Evolutionary conservation across 2,888 invertebrate species (phyloP).

Genomic region (Drosophila affinis): DNA sequence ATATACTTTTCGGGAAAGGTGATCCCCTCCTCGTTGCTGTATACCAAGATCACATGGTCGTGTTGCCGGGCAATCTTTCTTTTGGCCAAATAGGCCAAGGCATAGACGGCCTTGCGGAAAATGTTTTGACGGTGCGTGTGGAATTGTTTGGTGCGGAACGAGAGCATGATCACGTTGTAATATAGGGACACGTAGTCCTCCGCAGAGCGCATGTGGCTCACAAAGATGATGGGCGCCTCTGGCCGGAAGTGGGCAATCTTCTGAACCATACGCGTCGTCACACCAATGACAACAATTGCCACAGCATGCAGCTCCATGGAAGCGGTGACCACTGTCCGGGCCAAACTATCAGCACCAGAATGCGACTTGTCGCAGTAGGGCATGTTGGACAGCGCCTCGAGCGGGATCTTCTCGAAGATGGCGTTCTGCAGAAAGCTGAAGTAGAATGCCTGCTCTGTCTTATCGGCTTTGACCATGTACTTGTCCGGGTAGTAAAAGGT

Average conservation of each 20-base stretch:
- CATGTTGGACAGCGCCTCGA: conserved; percentile 46
- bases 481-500: conserved; percentile 81
- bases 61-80: conserved; percentile 51
- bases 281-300: conserved; percentile 75
- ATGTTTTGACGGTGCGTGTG: conserved; percentile 52
- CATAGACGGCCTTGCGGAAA: conserved; percentile 68
- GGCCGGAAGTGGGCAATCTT: conserved; percentile 81
- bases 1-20: conserved; percentile 75
- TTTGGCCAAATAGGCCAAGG: conserved; percentile 60
- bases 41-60: conserved; percentile 73
- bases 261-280: conserved; percentile 76
- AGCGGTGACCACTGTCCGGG: conserved; percentile 71
- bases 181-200: conserved; percentile 72
- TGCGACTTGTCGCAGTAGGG: conserved; percentile 71
- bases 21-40: conserved; percentile 48
- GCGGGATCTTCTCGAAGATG: conserved; percentile 57
- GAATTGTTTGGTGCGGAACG: conserved; percentile 47
- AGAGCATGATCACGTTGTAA: conserved; percentile 75
- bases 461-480: conserved; percentile 60
- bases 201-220: conserved; percentile 71
- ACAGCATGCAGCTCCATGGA: conserved; percentile 72
- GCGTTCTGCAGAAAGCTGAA: conserved; percentile 67
- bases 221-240: conserved; percentile 70
- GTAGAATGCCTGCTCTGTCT: conserved; percentile 31
- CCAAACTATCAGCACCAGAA: conserved; percentile 73